Evolutionary conservation across 2,888 invertebrate genomes (phyloP), one percentile per base, ranked within the genome.

Genomic region (Portevinia maculata): DNA sequence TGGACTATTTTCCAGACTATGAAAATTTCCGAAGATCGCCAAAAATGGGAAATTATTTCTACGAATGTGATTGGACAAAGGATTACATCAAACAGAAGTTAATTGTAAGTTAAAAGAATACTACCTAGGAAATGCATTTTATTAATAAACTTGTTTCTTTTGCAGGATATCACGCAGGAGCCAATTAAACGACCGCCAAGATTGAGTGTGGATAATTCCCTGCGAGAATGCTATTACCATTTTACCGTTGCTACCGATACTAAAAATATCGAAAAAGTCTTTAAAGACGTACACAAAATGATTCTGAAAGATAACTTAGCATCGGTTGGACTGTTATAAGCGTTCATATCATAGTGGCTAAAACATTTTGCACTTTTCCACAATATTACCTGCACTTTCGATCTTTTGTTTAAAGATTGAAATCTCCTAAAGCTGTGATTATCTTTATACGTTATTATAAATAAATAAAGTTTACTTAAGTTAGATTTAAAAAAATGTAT

Each of bases 231-330:
- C 85, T 95, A 94, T 88, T 94, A 94, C 88, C 95, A 96, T 88
- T 95, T 93, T 87, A 96, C 95, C 0, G 93, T 94, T 0, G 95
- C 95, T 5, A 95, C 95, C 0, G 94, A 95, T 87, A 95, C 95
- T 0, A 92, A 94, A 86, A 95, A 95, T 88, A 93, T 95, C 8
- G 92, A 93, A 28, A 93, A 92, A 4, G 95, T 95, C 0, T 95
- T 95, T 89, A 91, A 94, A n/a, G 94, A 94, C 88, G 94, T 95
- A 0, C 94, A 95, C 85, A 92, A 93, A 86, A 93, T 94, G 91
- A 93, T 95, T 85, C 88, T 94, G 4, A 88, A 88, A 28, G 89
- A 90, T 55, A 90, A 90, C 86, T 89, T 93, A 13, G 90, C 87
- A 15, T 90, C 91, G 65, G 91, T 92, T 17, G 92, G 92, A 0